Percentiles rank a stretch among this genome's conserved stretches.
Conservation (phyloP, 2,797 vertebrate species). For the Macropus fuliginosus region DNA sequence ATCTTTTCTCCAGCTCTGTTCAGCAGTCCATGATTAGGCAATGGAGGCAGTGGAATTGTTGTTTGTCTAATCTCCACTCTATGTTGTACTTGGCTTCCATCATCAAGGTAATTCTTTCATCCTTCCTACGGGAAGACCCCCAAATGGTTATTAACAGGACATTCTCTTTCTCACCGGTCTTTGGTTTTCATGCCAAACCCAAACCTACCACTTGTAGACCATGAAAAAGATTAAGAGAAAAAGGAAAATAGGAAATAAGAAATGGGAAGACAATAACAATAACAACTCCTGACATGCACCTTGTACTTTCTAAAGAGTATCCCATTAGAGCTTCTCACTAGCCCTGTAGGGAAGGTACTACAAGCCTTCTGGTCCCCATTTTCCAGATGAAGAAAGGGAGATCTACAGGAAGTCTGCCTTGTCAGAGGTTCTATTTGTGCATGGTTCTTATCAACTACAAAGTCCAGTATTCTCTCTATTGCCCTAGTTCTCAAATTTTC, state of each 20-base stretch:
- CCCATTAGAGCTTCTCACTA: not conserved
- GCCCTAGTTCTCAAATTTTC: not conserved
- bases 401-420: not conserved
- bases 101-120: conserved; percentile 33
- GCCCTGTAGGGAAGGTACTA: not conserved
- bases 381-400: not conserved
- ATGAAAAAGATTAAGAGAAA: conserved; percentile 30
- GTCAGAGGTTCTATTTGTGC: not conserved
- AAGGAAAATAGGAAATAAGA: conserved; percentile 18
- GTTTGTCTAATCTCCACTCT: not conserved
- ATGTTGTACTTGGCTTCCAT: conserved; percentile 18
- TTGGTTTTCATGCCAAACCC: conserved; percentile 44
- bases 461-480: not conserved
- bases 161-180: conserved; percentile 44
- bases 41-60: not conserved
- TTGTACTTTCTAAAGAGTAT: not conserved
- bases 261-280: not conserved
- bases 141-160: not conserved
- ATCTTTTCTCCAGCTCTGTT: not conserved
- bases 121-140: conserved; percentile 15
- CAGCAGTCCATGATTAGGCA: not conserved
- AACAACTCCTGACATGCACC: conserved; percentile 1
- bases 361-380: not conserved
- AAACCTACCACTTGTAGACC: conserved; percentile 47
- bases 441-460: not conserved